A percentile compares a stretch with the other conserved stretches of the same genome.
Conservation (phyloP, 2,797 vertebrate genomes). For the Valencia hispanica region DNA sequence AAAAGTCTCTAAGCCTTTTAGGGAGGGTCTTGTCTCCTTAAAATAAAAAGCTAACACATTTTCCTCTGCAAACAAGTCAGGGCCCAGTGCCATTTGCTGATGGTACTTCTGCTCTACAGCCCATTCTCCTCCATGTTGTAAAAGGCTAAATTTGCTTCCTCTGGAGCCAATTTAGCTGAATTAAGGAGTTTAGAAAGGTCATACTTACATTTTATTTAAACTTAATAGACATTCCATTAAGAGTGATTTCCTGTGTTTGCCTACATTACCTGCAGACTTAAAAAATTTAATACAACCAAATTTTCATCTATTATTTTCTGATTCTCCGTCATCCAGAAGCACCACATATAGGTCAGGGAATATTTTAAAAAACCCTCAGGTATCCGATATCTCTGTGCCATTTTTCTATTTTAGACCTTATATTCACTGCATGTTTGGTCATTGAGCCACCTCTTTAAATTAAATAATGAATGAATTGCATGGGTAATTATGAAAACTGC, state of each 20-base stretch:
- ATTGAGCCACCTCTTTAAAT: conserved; percentile 71
- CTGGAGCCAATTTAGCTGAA: conserved; percentile 72
- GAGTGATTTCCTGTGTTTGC: conserved; percentile 53
- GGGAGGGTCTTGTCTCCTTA: conserved; percentile 14
- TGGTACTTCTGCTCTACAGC: conserved; percentile 58
- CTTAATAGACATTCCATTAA: conserved; percentile 49
- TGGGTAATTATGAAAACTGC: conserved; percentile 79
- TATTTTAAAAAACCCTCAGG: conserved; percentile 20
- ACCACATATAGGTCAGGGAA: conserved; percentile 36
- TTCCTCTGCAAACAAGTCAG: conserved; percentile 61
- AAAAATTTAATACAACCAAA: conserved; percentile 54
- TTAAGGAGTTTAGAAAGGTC: conserved; percentile 71
- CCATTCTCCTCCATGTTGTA: conserved; percentile 55
- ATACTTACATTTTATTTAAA: conserved; percentile 71
- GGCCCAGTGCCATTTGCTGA: conserved; percentile 60
- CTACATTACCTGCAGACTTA: conserved; percentile 48
- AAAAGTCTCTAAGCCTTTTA: neutral
- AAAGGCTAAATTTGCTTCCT: conserved; percentile 69
- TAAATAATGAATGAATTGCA: conserved; percentile 79
- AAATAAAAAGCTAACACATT: conserved; percentile 44
- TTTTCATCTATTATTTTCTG: conserved; percentile 47
- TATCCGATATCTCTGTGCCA: conserved; percentile 56
- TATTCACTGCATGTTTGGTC: conserved; percentile 65
- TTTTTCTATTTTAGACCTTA: conserved; percentile 62
- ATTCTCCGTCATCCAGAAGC: conserved; percentile 40